A percentile compares a stretch with the other conserved stretches of the same genome.
Conservation (phyloP, 2,797 vertebrate species). For the Valencia hispanica region DNA sequence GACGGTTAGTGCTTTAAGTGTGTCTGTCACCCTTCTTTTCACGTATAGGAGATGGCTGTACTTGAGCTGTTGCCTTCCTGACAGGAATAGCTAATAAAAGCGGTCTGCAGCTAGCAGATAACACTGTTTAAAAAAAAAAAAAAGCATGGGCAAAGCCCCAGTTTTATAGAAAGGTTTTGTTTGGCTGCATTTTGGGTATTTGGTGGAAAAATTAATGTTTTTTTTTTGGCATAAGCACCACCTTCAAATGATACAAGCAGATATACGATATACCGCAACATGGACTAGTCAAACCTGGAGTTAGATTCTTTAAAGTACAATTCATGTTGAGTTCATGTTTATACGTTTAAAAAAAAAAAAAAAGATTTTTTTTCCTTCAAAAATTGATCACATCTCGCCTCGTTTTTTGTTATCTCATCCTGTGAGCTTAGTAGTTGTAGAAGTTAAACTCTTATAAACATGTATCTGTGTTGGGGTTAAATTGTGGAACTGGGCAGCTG, state of each 20-base stretch:
- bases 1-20: background rate
- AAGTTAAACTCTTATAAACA: background rate
- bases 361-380: background rate
- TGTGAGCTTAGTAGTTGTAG: background rate
- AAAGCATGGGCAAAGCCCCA: background rate
- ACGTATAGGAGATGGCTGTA: background rate
- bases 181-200: background rate
- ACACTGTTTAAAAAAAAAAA: too few species aligned
- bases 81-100: too few species aligned
- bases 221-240: too few species aligned
- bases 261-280: background rate
- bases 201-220: background rate
- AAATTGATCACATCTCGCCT: background rate
- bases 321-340: background rate
- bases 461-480: background rate
- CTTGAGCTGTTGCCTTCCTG: background rate
- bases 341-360: background rate
- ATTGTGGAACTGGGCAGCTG: background rate
- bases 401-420: background rate
- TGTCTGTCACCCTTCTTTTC: background rate
- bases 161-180: background rate
- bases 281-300: background rate
- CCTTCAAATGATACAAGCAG: background rate
- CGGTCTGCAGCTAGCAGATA: too few species aligned
- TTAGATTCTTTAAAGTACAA: background rate